phyloP scores from a whole-genome alignment of 2,113 vertebrate genomes.

The Athene cunicularia region DNA sequence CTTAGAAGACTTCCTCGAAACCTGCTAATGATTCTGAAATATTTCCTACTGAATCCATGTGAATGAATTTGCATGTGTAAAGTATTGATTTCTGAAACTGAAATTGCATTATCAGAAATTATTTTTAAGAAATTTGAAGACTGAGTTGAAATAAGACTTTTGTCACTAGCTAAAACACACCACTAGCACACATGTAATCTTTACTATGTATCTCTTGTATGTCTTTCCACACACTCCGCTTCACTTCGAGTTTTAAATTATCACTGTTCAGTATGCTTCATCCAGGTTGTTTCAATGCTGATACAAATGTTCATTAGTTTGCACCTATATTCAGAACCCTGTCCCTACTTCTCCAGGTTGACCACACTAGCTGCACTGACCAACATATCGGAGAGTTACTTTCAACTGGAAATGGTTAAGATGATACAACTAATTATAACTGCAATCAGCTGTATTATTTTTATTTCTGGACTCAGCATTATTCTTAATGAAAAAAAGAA shows the following conservation, averaged over 20 bases:
- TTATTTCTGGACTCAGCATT: not conserved
- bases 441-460: not conserved
- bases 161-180: not conserved
- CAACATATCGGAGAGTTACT: not conserved
- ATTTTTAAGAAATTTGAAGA: not conserved
- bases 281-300: not conserved
- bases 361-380: not conserved
- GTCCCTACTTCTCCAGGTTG: not conserved
- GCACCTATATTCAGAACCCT: not conserved
- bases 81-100: not conserved
- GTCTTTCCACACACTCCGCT: not conserved
- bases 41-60: not conserved
- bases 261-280: not conserved
- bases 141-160: not conserved
- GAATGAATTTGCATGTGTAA: not conserved
- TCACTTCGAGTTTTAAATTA: not conserved
- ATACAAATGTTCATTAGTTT: not conserved
- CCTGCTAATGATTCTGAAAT: not conserved
- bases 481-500: not conserved
- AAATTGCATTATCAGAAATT: not conserved
- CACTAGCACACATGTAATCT: not conserved
- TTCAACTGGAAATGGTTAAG: not conserved
- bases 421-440: not conserved
- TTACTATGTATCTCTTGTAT: not conserved
- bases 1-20: not conserved